A percentile compares a stretch with the other conserved stretches of the same genome.
Evolutionary conservation across 2,797 vertebrate genomes (phyloP).

Genomic region (Arnoldichthys spilopterus): DNA sequence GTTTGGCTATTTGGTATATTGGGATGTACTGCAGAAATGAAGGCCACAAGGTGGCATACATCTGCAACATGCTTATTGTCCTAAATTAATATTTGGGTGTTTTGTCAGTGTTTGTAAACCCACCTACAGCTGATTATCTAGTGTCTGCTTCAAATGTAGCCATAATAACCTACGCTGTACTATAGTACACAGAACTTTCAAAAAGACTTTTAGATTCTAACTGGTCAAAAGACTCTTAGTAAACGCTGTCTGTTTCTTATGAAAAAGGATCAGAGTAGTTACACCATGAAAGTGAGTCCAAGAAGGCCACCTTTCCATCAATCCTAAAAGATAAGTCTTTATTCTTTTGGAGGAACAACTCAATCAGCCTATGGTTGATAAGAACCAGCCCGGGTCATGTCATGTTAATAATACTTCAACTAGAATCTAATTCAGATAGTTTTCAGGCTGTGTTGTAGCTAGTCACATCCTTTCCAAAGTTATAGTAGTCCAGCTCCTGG

Average conservation of each 20-base stretch:
- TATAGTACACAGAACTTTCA: slow-evolving; percentile 61
- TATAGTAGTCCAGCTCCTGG: slow-evolving; percentile 93
- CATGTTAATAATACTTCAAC: slow-evolving; percentile 39
- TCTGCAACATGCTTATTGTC: slow-evolving; percentile 18
- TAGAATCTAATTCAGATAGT: slow-evolving; percentile 14
- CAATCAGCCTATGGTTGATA: slow-evolving; percentile 38
- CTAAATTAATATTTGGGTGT: slow-evolving; percentile 9
- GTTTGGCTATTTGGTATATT: slow-evolving; percentile 9
- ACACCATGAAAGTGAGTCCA: slow-evolving; percentile 46
- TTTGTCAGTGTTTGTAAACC: slow-evolving; percentile 11
- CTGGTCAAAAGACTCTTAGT: slow-evolving; percentile 49
- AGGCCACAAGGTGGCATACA: slow-evolving; percentile 47
- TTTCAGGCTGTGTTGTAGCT: slow-evolving; percentile 78
- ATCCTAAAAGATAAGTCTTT: slow-evolving; percentile 48
- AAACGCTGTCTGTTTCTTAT: slow-evolving; percentile 48
- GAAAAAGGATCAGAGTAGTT: slow-evolving; percentile 50
- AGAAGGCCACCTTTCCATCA: slow-evolving; percentile 57
- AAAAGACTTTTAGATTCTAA: slow-evolving; percentile 28
- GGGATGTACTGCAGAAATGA: slow-evolving; percentile 28
- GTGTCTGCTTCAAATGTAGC: slow-evolving; percentile 21
- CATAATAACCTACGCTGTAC: slow-evolving; percentile 67
- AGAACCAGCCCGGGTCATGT: slow-evolving; percentile 30
- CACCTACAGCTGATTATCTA: slow-evolving; percentile 27
- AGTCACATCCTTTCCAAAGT: slow-evolving; percentile 81
- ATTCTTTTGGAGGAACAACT: slow-evolving; percentile 40